phyloP scores from a whole-genome alignment of 1,140 invertebrate genomes.

The Brachionus plicatilis region DNA sequence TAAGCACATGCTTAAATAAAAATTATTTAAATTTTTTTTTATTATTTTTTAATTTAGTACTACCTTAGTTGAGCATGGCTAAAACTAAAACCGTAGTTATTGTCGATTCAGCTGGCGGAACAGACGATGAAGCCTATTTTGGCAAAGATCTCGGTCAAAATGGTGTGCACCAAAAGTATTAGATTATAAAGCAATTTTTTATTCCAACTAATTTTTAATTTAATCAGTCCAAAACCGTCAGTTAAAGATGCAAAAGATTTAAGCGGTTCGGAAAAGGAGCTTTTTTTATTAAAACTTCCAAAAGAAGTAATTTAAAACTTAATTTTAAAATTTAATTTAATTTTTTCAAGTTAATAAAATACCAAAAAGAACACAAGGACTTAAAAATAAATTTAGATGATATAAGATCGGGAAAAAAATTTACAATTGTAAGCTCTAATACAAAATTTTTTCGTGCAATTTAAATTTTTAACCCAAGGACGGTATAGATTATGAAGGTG shows the following conservation, averaged over 20 bases:
- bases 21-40: not conserved
- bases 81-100: not conserved
- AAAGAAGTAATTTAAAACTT: constrained; percentile 22
- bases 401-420: constrained; percentile 1
- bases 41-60: not conserved
- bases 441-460: not conserved
- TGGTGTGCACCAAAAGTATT: not conserved
- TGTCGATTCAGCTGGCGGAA: constrained; percentile 6
- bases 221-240: not conserved
- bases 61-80: not conserved
- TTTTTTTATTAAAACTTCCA: constrained; percentile 27
- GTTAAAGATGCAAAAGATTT: not conserved
- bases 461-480: not conserved
- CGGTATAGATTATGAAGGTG: not conserved
- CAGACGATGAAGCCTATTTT: not conserved
- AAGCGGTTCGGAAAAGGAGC: not conserved
- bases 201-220: not conserved
- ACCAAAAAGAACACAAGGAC: not conserved
- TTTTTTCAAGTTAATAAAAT: not conserved
- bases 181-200: not conserved
- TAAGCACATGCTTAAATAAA: not conserved
- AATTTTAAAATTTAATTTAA: not conserved
- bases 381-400: constrained; percentile 14
- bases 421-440: not conserved
- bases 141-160: not conserved